Evolutionary conservation across 2,113 vertebrate genomes (phyloP).

Genomic region (Coptodon bakossiorum): DNA sequence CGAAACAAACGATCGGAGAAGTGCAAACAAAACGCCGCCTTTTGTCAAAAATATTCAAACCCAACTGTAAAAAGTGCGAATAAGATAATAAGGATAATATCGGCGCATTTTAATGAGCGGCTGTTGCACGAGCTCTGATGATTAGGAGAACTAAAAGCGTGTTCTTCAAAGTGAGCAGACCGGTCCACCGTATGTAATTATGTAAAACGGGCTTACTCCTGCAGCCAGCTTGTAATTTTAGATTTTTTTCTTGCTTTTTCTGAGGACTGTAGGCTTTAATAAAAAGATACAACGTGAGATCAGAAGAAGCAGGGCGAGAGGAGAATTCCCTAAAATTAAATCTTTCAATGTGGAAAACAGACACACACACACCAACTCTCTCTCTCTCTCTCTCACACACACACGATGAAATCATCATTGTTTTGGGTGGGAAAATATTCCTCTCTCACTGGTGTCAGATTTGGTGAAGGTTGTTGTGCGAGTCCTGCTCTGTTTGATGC

Average conservation of each 20-base stretch:
- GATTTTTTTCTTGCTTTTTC: background rate
- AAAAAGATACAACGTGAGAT: background rate
- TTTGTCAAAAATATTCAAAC: slow-evolving; percentile 20
- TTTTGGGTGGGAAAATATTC: background rate
- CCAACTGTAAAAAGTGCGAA: slow-evolving; percentile 17
- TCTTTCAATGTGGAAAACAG: background rate
- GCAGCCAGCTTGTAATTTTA: slow-evolving; percentile 27
- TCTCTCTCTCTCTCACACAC: rapidly evolving
- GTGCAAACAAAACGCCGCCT: background rate
- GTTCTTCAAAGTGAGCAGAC: slow-evolving; percentile 52
- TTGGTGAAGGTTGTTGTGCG: background rate
- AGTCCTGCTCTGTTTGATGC: background rate
- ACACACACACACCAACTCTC: background rate
- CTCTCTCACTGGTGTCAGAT: background rate
- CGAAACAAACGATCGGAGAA: background rate
- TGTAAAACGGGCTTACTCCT: slow-evolving; percentile 18
- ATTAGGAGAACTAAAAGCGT: slow-evolving; percentile 54
- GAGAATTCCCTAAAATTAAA: background rate
- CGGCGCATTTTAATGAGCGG: slow-evolving; percentile 32
- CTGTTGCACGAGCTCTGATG: slow-evolving; percentile 4
- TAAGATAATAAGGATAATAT: slow-evolving; percentile 64
- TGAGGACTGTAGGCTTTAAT: background rate
- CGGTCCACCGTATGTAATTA: slow-evolving; percentile 34
- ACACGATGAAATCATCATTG: background rate
- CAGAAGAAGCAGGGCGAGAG: background rate